Evolutionary conservation across 2,797 vertebrate genomes (phyloP).

Genomic region (Acanthurus tractus): DNA sequence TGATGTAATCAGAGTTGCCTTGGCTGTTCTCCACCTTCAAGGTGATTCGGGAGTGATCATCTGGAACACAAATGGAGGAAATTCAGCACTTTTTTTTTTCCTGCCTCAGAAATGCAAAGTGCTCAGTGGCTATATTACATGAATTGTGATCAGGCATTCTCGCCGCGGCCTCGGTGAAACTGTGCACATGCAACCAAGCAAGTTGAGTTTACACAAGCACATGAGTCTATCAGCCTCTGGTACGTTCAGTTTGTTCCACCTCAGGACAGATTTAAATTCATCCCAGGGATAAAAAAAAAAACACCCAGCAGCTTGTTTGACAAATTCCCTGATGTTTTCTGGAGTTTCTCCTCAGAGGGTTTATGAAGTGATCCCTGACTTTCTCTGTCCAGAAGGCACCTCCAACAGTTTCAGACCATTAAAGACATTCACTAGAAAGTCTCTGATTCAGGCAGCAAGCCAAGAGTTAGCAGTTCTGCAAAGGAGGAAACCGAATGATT

Average conservation of each 20-base stretch:
- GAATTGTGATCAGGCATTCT: conserved; percentile 6
- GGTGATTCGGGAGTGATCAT: conserved; percentile 95
- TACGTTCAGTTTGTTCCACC: conserved; percentile 4
- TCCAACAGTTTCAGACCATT: background rate
- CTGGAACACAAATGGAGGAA: conserved; percentile 79
- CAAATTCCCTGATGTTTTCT: too few relatives aligned
- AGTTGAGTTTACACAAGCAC: background rate
- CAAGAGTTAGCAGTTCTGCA: background rate
- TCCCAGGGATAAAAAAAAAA: too few relatives aligned
- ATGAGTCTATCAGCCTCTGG: background rate
- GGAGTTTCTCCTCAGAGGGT: too few relatives aligned
- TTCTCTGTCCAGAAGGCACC: background rate
- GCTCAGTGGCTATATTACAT: background rate
- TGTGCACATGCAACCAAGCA: too few relatives aligned
- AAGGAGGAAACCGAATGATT: too few relatives aligned
- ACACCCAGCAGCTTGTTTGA: too few relatives aligned
- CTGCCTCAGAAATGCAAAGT: background rate
- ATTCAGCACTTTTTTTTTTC: conserved; percentile 29
- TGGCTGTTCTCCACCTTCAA: conserved; percentile 93
- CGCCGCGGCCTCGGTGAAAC: background rate
- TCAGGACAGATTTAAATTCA: background rate
- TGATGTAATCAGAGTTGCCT: conserved; percentile 95
- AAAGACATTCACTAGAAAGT: background rate
- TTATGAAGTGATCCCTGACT: too few relatives aligned
- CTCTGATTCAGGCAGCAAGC: background rate